These are phyloP conservation scores for Probosciger aterrimus DNA, from an alignment of 2,113 vertebrate genomes.

Conservation along the genomic window DNA sequence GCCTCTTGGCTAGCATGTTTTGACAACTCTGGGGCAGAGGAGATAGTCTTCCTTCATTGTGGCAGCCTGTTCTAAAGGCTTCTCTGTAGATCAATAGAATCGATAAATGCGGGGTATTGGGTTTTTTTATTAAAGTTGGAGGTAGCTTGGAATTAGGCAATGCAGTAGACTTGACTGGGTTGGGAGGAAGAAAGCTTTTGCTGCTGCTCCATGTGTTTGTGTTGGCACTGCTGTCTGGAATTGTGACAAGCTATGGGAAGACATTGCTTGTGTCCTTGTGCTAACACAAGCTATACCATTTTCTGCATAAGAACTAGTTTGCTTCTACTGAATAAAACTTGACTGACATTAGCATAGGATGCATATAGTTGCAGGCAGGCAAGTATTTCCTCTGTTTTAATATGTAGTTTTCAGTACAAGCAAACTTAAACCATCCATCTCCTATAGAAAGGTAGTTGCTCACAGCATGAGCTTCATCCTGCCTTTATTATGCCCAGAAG, in stretches of 20 bases:
- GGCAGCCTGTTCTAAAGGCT: not conserved
- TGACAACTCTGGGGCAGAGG: accelerated
- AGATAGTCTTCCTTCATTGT: not conserved
- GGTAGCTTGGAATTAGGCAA: not conserved
- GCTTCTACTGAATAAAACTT: not conserved
- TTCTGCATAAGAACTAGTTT: not conserved
- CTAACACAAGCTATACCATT: not conserved
- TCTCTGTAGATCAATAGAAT: accelerated
- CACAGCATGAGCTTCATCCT: not conserved
- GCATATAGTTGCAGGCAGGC: not conserved
- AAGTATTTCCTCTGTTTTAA: not conserved
- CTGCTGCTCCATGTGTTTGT: not conserved
- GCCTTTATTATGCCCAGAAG: not conserved
- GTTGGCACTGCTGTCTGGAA: not conserved
- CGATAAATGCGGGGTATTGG: accelerated
- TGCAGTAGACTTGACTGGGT: accelerated
- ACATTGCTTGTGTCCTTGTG: not conserved
- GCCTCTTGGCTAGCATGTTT: not conserved
- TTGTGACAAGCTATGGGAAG: not conserved
- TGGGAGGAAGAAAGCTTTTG: not conserved
- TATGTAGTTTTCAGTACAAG: not conserved
- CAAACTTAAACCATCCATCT: not conserved
- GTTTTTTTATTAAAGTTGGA: not conserved
- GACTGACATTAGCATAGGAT: not conserved
- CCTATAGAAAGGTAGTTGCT: not conserved